These are phyloP conservation scores for Malurus alboscapulatus DNA, from an alignment of 2,113 vertebrate genomes.

Conservation along the genomic window DNA sequence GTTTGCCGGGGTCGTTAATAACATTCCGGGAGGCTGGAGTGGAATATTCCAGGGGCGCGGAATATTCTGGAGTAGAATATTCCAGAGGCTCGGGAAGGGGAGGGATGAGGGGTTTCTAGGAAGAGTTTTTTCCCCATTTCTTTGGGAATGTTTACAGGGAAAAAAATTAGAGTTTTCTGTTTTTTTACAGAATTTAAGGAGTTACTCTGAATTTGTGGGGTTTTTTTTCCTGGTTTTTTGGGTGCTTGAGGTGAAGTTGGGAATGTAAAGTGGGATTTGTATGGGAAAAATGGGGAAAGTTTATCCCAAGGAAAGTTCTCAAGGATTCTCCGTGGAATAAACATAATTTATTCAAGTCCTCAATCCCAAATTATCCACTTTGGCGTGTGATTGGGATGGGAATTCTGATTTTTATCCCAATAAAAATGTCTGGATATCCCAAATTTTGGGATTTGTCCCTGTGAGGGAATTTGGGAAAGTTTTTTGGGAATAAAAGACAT, in stretches of 20 bases:
- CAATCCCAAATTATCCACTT: background rate
- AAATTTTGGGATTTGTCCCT: no score
- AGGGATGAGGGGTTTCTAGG: background rate
- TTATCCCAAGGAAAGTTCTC: background rate
- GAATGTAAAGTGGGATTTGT: background rate
- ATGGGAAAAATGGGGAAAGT: no score
- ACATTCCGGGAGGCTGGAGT: background rate
- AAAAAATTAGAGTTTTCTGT: background rate
- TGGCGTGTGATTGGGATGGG: no score
- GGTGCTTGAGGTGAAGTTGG: background rate
- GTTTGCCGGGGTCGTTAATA: background rate
- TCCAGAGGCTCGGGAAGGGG: background rate
- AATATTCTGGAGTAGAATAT: background rate
- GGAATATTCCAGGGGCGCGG: background rate
- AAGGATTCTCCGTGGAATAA: background rate
- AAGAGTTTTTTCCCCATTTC: background rate
- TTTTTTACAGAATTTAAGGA: background rate
- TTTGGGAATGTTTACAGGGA: background rate
- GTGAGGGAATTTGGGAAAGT: no score
- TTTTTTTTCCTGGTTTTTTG: background rate
- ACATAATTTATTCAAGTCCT: fast-evolving
- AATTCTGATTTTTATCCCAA: no score
- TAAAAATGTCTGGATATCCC: no score
- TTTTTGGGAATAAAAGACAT: no score
- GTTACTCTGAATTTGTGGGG: background rate